Conservation (phyloP, 2,888 invertebrate genomes). For the Ennomos fuscantarius region DNA sequence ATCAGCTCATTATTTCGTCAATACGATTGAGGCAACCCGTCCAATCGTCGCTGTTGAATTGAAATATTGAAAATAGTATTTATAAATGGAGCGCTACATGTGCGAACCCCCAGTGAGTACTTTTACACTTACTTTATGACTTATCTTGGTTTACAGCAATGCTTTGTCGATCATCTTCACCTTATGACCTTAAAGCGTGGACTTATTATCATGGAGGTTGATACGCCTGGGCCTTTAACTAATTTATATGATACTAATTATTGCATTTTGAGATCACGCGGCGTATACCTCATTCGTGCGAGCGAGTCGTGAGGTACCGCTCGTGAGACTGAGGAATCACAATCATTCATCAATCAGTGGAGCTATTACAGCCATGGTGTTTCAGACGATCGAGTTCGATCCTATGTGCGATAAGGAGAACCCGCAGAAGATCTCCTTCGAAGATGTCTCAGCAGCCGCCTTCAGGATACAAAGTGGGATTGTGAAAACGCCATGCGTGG, state of each 20-base stretch:
- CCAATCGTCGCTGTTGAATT: not conserved
- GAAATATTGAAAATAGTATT: no score
- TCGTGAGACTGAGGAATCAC: not conserved
- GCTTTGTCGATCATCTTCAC: conserved; percentile 30
- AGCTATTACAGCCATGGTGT: conserved; percentile 60
- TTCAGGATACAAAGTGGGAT: conserved; percentile 94
- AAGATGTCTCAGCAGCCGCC: conserved; percentile 95
- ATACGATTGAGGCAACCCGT: conserved; percentile 6
- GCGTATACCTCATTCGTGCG: conserved; percentile 40
- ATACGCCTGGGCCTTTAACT: no score
- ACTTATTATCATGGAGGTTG: no score
- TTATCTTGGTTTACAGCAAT: conserved; percentile 4
- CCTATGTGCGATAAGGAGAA: conserved; percentile 88
- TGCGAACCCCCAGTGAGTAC: conserved; percentile 52
- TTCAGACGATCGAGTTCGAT: conserved; percentile 76
- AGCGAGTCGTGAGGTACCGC: conserved; percentile 36
- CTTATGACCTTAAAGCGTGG: conserved; percentile 43
- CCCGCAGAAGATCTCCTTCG: conserved; percentile 90
- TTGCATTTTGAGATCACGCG: conserved; percentile 2
- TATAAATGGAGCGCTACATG: conserved; percentile 56
- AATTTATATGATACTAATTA: conserved; percentile 9
- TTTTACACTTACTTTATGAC: not conserved
- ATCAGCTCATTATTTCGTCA: conserved; percentile 1
- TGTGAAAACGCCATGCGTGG: conserved; percentile 94
- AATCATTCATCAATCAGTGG: conserved; percentile 9